Evolutionary conservation across 2,113 vertebrate species (phyloP), one percentile per base, ranked within the genome.

Genomic region (Sminthopsis crassicaudata): DNA sequence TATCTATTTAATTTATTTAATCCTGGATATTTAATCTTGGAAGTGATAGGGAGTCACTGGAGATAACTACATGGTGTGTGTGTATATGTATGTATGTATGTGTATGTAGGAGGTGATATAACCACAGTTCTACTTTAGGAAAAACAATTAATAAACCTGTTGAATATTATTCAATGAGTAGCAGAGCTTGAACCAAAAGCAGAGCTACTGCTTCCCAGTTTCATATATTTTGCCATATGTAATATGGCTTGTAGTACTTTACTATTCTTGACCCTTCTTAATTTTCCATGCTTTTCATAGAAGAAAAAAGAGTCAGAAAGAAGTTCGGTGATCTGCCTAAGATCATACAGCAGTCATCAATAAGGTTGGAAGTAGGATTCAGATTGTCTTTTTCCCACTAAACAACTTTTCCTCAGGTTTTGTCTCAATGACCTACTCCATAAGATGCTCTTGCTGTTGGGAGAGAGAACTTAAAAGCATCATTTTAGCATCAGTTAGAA

Each of bases 401-500:
- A 3, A 14, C 0, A 51, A 6, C 50, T 1, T 9, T 12, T 90
- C 48, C 57, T 51, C 50, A 46, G 90, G 9, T 53, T n/a, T 90
- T 91, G 55, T 22, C 89, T 8, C 48, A 76, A 48, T 0, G 0
- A 30, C 57, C 30, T 84, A 42, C 51, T 36, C 84, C 6, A 54
- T 53, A 52, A 10, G 16, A 95, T 50, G 2, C 16, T 96, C 88
- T 60, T 51, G 26, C 52, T 90, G 92, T 50, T 16, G 89, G 51
- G 48, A 90, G 76, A 91, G 30, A 60, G 88, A 94, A 91, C 19
- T 53, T 22, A 76, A 7, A 16, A 90, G 42, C 84, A 55, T 26
- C 24, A 91, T 48, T 46, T 30, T 54, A 67, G 55, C 19, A 55
- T 46, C 89, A 93, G 91, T 95, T 94, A 97, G 95, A 94, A 96